phyloP scores from a whole-genome alignment of 2,113 vertebrate genomes.

The Alaudala cheleensis region DNA sequence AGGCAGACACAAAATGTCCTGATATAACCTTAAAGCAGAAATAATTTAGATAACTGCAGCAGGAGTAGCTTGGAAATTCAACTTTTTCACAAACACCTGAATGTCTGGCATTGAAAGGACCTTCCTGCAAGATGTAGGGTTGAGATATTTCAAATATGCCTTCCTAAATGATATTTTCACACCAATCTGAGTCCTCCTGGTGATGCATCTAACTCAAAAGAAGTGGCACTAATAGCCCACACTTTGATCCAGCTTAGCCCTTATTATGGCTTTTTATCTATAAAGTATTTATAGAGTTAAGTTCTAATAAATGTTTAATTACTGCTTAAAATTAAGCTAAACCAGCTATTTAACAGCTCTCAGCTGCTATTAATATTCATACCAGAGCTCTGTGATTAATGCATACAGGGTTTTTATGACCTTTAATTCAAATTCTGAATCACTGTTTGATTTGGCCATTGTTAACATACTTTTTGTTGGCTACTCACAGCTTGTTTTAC shows the following conservation, averaged over 20 bases:
- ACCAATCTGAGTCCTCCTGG: neutral
- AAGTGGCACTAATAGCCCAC: neutral
- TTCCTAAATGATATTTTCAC: neutral
- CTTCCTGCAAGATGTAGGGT: neutral
- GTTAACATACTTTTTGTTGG: slow-evolving; percentile 47
- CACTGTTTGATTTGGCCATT: slow-evolving; percentile 66
- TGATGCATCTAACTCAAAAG: neutral
- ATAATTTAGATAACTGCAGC: neutral
- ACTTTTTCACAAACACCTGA: neutral
- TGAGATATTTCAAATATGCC: neutral
- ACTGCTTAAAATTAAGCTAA: slow-evolving; percentile 39
- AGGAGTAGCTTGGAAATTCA: neutral
- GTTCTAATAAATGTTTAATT: slow-evolving; percentile 50
- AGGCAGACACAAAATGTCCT: neutral
- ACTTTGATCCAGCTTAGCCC: neutral
- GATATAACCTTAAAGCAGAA: neutral
- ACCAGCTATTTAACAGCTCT: slow-evolving; percentile 19
- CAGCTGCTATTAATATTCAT: slow-evolving; percentile 54
- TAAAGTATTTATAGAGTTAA: slow-evolving; percentile 32
- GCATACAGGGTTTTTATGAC: slow-evolving; percentile 52
- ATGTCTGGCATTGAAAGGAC: neutral
- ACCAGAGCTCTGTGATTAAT: slow-evolving; percentile 44
- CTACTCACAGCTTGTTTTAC: slow-evolving; percentile 47
- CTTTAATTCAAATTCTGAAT: slow-evolving; percentile 61
- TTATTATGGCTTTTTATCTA: neutral